These are phyloP conservation scores for Agrochola lychnidis DNA, from an alignment of 2,888 invertebrate species.

Conservation along the genomic window DNA sequence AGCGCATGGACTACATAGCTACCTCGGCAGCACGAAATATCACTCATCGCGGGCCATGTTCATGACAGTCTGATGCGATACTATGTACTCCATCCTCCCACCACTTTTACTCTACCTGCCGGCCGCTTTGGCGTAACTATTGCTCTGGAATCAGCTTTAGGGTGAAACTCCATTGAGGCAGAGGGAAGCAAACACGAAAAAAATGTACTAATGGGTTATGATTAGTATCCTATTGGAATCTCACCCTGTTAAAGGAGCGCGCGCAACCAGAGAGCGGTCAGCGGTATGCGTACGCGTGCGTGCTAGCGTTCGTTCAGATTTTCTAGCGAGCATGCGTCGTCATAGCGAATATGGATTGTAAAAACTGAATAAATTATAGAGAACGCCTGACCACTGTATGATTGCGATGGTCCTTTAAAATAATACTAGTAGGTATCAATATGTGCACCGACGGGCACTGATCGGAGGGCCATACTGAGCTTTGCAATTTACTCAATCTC, in stretches of 20 bases:
- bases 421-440: slow-evolving; percentile 41
- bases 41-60: slow-evolving; percentile 20
- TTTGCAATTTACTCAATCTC: slow-evolving; percentile 30
- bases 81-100: slow-evolving; percentile 14
- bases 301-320: slow-evolving; percentile 20
- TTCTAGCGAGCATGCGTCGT: slow-evolving; percentile 22
- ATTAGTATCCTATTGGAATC: slow-evolving; percentile 47
- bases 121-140: slow-evolving; percentile 11
- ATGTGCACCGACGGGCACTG: slow-evolving; percentile 47
- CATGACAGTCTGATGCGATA: slow-evolving; percentile 19
- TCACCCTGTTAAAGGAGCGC: slow-evolving; percentile 47
- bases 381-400: slow-evolving; percentile 29
- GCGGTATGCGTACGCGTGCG: slow-evolving; percentile 30
- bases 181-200: slow-evolving; percentile 28
- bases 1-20: slow-evolving; percentile 20
- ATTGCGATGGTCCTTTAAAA: slow-evolving; percentile 47
- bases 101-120: background rate
- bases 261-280: slow-evolving; percentile 47
- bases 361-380: slow-evolving; percentile 15
- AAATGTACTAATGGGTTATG: slow-evolving; percentile 41
- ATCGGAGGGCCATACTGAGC: slow-evolving; percentile 35
- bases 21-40: slow-evolving; percentile 25
- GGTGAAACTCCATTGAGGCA: slow-evolving; percentile 57
- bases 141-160: slow-evolving; percentile 37
- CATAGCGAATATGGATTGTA: slow-evolving; percentile 2